phyloP scores from a whole-genome alignment of 1,140 invertebrate species.

The Druon quercuslanigerum region DNA sequence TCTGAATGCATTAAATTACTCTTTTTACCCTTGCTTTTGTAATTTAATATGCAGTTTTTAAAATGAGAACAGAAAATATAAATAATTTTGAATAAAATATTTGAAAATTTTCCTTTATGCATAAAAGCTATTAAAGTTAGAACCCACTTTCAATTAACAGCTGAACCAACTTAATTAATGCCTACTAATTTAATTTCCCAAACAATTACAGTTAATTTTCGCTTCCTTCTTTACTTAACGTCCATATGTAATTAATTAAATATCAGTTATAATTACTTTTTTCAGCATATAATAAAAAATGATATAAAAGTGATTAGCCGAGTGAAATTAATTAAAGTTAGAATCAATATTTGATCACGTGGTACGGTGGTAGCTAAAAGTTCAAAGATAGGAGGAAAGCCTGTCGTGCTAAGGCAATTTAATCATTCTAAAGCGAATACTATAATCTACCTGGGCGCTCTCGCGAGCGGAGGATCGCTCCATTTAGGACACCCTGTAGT shows the following conservation, averaged over 20 bases:
- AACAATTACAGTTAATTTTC: slow-evolving; percentile 24
- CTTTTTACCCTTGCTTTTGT: no score
- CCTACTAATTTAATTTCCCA: neutral
- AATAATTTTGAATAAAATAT: no score
- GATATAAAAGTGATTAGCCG: slow-evolving; percentile 15
- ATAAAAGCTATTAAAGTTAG: neutral
- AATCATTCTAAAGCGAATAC: slow-evolving; percentile 30
- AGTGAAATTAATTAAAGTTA: slow-evolving; percentile 29
- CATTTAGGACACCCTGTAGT: slow-evolving; percentile 57
- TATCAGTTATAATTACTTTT: neutral
- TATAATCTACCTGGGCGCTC: slow-evolving; percentile 22
- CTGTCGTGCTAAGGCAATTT: slow-evolving; percentile 27
- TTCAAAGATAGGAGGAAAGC: slow-evolving; percentile 16
- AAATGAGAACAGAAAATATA: no score
- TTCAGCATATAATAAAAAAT: neutral
- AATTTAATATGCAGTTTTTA: no score
- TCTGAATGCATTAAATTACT: neutral
- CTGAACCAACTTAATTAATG: neutral
- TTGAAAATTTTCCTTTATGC: no score
- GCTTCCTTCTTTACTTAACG: neutral
- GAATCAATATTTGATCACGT: slow-evolving; percentile 27
- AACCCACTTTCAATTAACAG: neutral
- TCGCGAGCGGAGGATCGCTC: slow-evolving; percentile 45
- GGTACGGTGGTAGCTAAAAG: slow-evolving; percentile 5
- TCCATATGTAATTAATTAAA: slow-evolving; percentile 16